Evolutionary conservation across 2,113 vertebrate species (phyloP).

Genomic region (Brachyistius frenatus): DNA sequence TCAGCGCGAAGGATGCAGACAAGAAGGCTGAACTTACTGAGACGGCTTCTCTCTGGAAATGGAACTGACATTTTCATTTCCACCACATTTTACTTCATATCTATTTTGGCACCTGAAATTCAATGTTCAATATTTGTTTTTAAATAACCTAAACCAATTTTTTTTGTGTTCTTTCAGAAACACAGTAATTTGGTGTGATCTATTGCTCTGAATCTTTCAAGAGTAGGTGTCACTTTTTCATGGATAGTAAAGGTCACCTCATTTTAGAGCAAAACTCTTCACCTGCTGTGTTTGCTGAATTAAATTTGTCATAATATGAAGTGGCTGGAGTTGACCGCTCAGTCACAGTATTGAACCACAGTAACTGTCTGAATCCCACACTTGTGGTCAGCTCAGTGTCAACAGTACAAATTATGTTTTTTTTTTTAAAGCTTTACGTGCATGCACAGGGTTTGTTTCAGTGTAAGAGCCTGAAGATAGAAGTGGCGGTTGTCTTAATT

Average conservation of each 20-base stretch:
- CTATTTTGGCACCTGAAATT: slow-evolving; percentile 17
- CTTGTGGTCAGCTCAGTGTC: slow-evolving; percentile 29
- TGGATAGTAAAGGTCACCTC: background rate
- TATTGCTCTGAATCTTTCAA: background rate
- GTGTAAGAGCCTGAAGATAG: background rate
- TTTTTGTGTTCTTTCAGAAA: background rate
- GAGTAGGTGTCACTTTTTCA: slow-evolving; percentile 19
- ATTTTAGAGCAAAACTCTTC: slow-evolving; percentile 27
- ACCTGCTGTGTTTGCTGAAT: slow-evolving; percentile 15
- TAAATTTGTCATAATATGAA: slow-evolving; percentile 19
- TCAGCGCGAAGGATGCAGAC: slow-evolving; percentile 28
- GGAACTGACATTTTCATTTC: slow-evolving; percentile 43
- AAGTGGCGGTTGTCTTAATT: background rate
- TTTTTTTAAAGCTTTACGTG: background rate
- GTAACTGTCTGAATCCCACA: slow-evolving; percentile 41
- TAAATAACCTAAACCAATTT: too few species aligned
- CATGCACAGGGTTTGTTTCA: background rate
- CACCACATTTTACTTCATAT: background rate
- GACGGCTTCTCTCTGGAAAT: slow-evolving; percentile 11
- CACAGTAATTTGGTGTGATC: background rate
- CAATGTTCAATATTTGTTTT: background rate
- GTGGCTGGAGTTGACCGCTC: slow-evolving; percentile 24
- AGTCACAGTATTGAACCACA: slow-evolving; percentile 47
- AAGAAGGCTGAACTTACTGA: slow-evolving; percentile 24
- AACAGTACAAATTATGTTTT: slow-evolving; percentile 27